phyloP scores from a whole-genome alignment of 1,140 invertebrate genomes.

The Luehdorfia chinensis region DNA sequence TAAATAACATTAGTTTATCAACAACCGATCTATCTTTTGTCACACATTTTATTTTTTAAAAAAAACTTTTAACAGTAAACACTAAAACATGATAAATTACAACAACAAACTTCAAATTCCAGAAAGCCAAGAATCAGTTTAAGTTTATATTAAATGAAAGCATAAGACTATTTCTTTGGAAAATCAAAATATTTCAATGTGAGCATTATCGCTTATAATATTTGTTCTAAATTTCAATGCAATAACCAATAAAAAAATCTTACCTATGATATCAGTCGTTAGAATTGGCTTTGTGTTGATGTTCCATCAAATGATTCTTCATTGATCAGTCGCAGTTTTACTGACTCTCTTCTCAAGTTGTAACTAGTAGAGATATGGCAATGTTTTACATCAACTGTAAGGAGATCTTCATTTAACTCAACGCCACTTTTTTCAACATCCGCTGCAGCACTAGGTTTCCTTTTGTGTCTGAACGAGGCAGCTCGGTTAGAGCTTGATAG shows the following conservation, averaged over 20 bases:
- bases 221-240: too few relatives aligned
- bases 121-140: too few relatives aligned
- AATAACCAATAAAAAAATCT: too few relatives aligned
- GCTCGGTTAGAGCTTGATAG: slow-evolving; percentile 58
- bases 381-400: slow-evolving; percentile 66
- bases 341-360: slow-evolving; percentile 67
- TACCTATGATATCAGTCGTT: slow-evolving; percentile 63
- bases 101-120: too few relatives aligned
- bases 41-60: background rate
- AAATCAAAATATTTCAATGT: too few relatives aligned
- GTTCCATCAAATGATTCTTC: slow-evolving; percentile 69
- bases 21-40: background rate
- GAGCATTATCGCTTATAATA: too few relatives aligned
- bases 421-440: slow-evolving; percentile 70
- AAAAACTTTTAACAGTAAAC: background rate
- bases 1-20: background rate
- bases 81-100: too few relatives aligned
- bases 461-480: slow-evolving; percentile 63
- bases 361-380: slow-evolving; percentile 72
- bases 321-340: slow-evolving; percentile 69
- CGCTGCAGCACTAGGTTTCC: slow-evolving; percentile 65
- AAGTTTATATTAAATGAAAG: too few relatives aligned
- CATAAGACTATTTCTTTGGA: too few relatives aligned
- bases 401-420: slow-evolving; percentile 67
- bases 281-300: slow-evolving; percentile 64